These are phyloP conservation scores for Chalcis sispes DNA, from an alignment of 2,888 invertebrate genomes.

Conservation along the genomic window DNA sequence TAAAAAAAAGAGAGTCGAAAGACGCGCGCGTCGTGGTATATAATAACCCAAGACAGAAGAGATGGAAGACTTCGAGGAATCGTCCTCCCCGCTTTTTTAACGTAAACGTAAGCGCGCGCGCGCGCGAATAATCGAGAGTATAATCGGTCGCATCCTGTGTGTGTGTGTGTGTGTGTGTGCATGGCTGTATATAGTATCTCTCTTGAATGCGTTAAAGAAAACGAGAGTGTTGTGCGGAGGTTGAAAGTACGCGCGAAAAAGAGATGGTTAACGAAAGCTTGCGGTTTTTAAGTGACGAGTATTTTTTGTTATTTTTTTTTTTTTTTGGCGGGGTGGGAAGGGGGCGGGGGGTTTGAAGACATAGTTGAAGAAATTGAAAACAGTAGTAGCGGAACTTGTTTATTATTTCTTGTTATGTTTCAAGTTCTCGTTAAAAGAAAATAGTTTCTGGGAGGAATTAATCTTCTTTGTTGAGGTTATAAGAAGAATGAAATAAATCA, in stretches of 20 bases:
- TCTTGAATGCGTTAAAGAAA: constrained; percentile 22
- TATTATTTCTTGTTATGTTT: too few species aligned
- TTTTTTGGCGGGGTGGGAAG: background rate
- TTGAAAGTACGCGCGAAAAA: too few species aligned
- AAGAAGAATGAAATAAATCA: too few species aligned
- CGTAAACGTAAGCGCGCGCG: background rate
- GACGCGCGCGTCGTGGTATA: constrained; percentile 27
- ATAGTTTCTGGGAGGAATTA: background rate
- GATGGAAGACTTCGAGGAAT: constrained; percentile 53
- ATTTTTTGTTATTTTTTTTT: background rate
- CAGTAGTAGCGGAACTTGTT: background rate
- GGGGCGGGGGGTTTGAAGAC: background rate
- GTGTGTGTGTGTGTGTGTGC: constrained; percentile 38
- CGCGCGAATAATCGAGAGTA: constrained; percentile 50
- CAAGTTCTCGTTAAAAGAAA: too few species aligned
- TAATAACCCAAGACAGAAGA: too few species aligned
- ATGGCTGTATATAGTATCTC: background rate
- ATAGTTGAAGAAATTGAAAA: constrained; percentile 7
- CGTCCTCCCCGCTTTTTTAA: constrained; percentile 32
- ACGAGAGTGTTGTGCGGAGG: too few species aligned
- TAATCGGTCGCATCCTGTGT: constrained; percentile 58
- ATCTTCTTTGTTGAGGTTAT: background rate
- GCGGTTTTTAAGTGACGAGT: constrained; percentile 5
- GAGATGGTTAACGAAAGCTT: constrained; percentile 37
- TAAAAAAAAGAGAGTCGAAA: constrained; percentile 14